Evolutionary conservation across 2,888 invertebrate genomes (phyloP).

Genomic region (Calameuta pallipes): DNA sequence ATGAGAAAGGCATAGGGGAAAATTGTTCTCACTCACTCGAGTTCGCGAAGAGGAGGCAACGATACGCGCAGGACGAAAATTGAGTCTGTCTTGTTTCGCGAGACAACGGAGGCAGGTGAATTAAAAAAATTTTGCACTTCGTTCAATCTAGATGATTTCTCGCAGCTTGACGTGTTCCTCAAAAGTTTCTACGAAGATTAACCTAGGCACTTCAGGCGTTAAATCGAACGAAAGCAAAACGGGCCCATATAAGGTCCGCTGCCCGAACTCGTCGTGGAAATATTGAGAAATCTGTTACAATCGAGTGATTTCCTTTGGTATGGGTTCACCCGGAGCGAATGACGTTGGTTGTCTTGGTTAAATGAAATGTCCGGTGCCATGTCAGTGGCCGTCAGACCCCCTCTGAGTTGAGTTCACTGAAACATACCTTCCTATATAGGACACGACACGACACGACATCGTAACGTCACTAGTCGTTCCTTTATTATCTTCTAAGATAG

Average conservation of each 20-base stretch:
- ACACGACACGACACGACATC: conserved; percentile 34
- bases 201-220: background rate
- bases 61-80: background rate
- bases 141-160: background rate
- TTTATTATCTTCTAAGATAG: conserved; percentile 38
- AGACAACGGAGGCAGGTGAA: background rate
- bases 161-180: background rate
- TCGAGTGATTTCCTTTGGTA: conserved; percentile 18
- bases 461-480: conserved; percentile 35
- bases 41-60: background rate
- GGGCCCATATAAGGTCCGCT: conserved; percentile 16
- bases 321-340: conserved; percentile 15
- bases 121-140: background rate
- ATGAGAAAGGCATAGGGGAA: background rate
- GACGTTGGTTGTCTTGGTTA: conserved; percentile 33
- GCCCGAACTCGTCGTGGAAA: conserved; percentile 27
- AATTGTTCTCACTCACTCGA: background rate
- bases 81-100: background rate
- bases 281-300: conserved; percentile 50
- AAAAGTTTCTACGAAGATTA: background rate
- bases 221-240: conserved; percentile 10
- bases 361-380: conserved; percentile 47
- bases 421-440: conserved; percentile 39
- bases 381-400: conserved; percentile 48
- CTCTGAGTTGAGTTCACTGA: conserved; percentile 31